Percentiles rank a stretch among this genome's conserved stretches.
phyloP scores from a whole-genome alignment of 64 coral and sea anemone species.

The Cladopsammia gracilis region DNA sequence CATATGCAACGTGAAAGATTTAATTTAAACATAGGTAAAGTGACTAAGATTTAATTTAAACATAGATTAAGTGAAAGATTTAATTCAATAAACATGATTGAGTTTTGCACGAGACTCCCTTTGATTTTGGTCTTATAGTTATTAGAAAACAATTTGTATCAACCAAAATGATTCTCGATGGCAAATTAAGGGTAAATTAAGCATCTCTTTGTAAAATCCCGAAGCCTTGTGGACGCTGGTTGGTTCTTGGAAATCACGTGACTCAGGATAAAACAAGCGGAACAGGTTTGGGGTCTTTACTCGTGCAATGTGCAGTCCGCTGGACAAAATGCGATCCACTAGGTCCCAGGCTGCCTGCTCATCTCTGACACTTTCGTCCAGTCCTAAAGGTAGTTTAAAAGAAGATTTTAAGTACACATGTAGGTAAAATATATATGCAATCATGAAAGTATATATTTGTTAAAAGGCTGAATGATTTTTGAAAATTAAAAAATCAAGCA shows the following conservation, averaged over 20 bases:
- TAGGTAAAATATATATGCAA: no score
- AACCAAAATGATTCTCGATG: no score
- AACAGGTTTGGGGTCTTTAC: slow-evolving; percentile 48
- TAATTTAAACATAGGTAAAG: no score
- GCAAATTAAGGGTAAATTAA: background rate
- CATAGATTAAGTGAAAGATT: no score
- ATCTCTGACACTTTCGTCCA: background rate
- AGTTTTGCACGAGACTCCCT: no score
- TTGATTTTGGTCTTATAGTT: no score
- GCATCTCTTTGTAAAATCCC: background rate
- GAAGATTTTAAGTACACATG: background rate
- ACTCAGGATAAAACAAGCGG: slow-evolving; percentile 32
- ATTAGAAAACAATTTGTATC: no score
- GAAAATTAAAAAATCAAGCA: no score
- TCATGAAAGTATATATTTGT: background rate
- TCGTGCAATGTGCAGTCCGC: slow-evolving; percentile 32
- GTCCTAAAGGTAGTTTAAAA: slow-evolving; percentile 1
- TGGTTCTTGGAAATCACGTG: background rate
- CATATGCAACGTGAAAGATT: no score
- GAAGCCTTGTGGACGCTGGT: background rate
- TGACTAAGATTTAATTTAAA: no score
- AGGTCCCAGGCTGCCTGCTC: slow-evolving; percentile 53
- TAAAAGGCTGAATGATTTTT: no score
- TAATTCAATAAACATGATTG: no score
- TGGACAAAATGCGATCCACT: background rate